Evolutionary conservation across 1,140 invertebrate species (phyloP).

Genomic region (Zeugodacus cucurbitae): DNA sequence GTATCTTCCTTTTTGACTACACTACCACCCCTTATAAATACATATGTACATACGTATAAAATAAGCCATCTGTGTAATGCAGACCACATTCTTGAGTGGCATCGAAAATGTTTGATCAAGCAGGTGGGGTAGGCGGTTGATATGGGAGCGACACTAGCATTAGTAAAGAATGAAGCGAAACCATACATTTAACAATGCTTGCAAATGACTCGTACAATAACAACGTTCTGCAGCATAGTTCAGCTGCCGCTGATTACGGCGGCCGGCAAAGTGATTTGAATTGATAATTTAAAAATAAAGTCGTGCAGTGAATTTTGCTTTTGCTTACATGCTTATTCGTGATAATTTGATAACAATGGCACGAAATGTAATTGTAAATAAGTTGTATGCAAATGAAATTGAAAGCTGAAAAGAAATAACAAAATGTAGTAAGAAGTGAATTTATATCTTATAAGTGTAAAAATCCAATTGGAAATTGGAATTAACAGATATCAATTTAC

Average conservation of each 20-base stretch:
- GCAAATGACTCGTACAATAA: not conserved
- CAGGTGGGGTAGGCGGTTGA: not conserved
- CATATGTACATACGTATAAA: not conserved
- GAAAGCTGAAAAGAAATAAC: not conserved
- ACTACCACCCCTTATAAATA: not conserved
- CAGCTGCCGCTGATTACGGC: not conserved
- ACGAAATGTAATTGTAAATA: constrained; percentile 41
- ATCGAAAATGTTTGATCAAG: not conserved
- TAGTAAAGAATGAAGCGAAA: not conserved
- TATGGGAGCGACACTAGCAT: not conserved
- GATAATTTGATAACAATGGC: constrained; percentile 60
- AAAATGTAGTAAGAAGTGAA: not conserved
- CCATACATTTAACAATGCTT: not conserved
- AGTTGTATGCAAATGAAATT: constrained; percentile 36
- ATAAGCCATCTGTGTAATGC: not conserved
- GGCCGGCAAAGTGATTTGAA: constrained; percentile 2
- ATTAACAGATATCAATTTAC: not conserved
- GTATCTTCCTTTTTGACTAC: not conserved
- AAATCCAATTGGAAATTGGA: not conserved
- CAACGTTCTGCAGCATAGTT: not conserved
- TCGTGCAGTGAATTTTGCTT: constrained; percentile 37
- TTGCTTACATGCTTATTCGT: constrained; percentile 43
- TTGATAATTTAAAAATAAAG: constrained; percentile 39
- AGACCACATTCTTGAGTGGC: not conserved
- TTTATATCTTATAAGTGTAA: not conserved